Conservation (phyloP, 2,113 vertebrate species). For the Syngnathus typhle region DNA sequence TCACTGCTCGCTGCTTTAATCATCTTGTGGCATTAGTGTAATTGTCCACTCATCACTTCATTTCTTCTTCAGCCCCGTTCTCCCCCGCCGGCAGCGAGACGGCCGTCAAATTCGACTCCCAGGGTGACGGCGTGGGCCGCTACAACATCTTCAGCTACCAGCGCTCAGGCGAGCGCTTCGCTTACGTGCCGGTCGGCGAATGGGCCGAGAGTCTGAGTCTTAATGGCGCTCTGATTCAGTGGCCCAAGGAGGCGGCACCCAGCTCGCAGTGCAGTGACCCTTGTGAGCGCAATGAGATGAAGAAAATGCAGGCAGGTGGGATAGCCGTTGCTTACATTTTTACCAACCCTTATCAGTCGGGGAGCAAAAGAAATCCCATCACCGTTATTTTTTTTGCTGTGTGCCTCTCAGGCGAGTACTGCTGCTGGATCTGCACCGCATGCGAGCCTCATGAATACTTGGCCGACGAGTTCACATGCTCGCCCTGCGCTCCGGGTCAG, state of each 20-base stretch:
- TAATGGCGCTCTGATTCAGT: slow-evolving; percentile 82
- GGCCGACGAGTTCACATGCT: slow-evolving; percentile 93
- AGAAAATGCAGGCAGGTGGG: slow-evolving; percentile 95
- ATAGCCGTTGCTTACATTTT: slow-evolving; percentile 17
- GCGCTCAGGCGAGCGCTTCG: slow-evolving; percentile 75
- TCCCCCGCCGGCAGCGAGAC: slow-evolving; percentile 80
- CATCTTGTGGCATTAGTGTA: slow-evolving; percentile 23
- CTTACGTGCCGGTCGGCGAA: slow-evolving; percentile 88
- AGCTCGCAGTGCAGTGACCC: slow-evolving; percentile 96
- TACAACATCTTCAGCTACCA: slow-evolving; percentile 99
- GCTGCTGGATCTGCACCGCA: slow-evolving; percentile 98
- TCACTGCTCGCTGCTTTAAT: not conserved
- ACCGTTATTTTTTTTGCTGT: slow-evolving; percentile 6
- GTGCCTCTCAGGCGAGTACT: slow-evolving; percentile 77
- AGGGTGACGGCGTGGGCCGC: slow-evolving; percentile 88
- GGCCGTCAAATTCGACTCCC: slow-evolving; percentile 90
- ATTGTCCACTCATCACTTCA: slow-evolving; percentile 35
- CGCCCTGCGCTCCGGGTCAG: slow-evolving; percentile 84
- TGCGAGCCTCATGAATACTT: slow-evolving; percentile 91
- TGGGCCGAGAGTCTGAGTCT: slow-evolving; percentile 90
- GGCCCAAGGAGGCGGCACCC: slow-evolving; percentile 81
- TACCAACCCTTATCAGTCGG: not conserved
- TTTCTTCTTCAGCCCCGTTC: slow-evolving; percentile 79
- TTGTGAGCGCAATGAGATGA: slow-evolving; percentile 95
- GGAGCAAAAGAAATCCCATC: slow-evolving; percentile 13